Evolutionary conservation across 2,113 vertebrate genomes (phyloP).

Genomic region (Cricetomys ansorgei): DNA sequence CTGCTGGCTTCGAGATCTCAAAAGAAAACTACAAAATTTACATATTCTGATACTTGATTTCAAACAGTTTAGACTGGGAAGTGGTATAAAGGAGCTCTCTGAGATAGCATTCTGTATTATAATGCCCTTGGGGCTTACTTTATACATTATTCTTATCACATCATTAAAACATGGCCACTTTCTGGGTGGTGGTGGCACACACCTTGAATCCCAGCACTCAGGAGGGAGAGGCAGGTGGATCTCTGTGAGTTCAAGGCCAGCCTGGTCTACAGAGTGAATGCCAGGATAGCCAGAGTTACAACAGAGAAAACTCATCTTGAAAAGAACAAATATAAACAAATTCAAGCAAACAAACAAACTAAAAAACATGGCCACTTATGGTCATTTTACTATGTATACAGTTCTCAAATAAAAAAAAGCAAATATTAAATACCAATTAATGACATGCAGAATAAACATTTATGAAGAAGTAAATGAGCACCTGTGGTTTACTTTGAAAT

Average conservation of each 20-base stretch:
- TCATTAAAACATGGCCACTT: not conserved
- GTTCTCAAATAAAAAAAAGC: not conserved
- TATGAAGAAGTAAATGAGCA: not conserved
- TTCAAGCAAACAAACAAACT: too few relatives aligned
- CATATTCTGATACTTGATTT: not conserved
- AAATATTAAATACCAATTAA: not conserved
- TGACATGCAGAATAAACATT: not conserved
- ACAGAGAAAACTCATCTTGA: too few relatives aligned
- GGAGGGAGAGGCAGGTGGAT: too few relatives aligned
- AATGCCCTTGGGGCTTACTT: not conserved
- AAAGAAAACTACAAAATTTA: conserved; percentile 20
- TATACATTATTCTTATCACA: not conserved
- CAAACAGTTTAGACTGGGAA: not conserved
- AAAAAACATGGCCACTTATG: not conserved
- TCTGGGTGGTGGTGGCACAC: too few relatives aligned
- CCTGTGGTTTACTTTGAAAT: not conserved
- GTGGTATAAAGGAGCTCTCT: not conserved
- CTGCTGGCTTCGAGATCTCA: not conserved
- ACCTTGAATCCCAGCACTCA: too few relatives aligned
- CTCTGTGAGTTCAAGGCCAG: too few relatives aligned
- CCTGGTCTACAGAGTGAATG: too few relatives aligned
- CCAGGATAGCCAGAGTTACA: too few relatives aligned
- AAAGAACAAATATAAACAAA: not conserved
- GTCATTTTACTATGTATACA: not conserved
- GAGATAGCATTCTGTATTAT: not conserved